A percentile compares a stretch with the other conserved stretches of the same genome.
Evolutionary conservation across 2,797 vertebrate genomes (phyloP).

Genomic region (Leptoclinus maculatus): DNA sequence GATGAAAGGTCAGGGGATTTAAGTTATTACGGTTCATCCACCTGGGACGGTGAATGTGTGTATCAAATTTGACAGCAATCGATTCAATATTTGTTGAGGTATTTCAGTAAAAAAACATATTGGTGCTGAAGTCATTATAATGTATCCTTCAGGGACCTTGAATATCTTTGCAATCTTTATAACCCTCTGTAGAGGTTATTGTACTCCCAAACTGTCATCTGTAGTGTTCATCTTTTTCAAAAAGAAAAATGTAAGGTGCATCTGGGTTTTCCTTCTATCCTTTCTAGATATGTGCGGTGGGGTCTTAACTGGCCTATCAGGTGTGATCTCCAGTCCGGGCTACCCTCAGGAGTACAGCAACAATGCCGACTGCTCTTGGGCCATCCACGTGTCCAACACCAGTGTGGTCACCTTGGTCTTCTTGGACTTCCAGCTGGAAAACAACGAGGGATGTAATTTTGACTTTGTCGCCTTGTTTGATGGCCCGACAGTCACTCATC

Average conservation of each 20-base stretch:
- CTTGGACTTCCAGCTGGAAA: constrained; percentile 95
- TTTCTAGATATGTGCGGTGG: constrained; percentile 93
- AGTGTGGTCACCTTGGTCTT: constrained; percentile 90
- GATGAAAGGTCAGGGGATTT: neutral
- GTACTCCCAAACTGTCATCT: neutral
- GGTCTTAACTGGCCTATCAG: constrained; percentile 92
- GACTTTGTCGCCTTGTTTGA: constrained; percentile 95
- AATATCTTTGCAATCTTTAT: neutral
- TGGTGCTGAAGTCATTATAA: no score
- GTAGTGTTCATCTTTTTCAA: neutral
- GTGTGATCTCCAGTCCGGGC: constrained; percentile 92
- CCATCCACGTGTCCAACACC: constrained; percentile 85
- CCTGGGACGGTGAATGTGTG: neutral
- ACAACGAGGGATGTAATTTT: constrained; percentile 91
- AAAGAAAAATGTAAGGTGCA: neutral
- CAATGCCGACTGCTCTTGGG: constrained; percentile 93
- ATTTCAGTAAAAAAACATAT: no score
- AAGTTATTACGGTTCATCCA: neutral
- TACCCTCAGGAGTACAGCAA: constrained; percentile 96
- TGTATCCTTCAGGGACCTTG: neutral
- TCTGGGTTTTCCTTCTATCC: neutral
- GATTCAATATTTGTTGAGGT: neutral
- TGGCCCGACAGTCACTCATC: constrained; percentile 84
- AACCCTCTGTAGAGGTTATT: neutral
- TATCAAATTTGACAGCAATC: neutral